Base-by-base conservation (phyloP, 2,888 invertebrate species). In the Lasioglossum figueresi region DNA sequence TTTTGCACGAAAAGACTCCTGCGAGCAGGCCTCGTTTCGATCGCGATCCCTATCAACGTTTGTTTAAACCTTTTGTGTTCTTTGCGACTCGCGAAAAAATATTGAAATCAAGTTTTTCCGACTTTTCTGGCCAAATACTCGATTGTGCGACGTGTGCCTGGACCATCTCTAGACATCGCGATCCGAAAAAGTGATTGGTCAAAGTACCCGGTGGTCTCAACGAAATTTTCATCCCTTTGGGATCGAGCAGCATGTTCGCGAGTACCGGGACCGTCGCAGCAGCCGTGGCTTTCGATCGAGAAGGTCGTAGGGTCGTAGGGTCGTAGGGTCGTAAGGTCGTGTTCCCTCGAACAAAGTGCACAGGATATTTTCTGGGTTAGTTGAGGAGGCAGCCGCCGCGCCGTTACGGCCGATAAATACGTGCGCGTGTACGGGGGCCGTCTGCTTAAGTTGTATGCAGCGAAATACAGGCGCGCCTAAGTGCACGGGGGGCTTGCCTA, bases 351-450 rank as follows among this genome's bases (percentile, higher is more conserved):
- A 23, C 87, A 87, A 72, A 88, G 88, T 83, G 63, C 83, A 72
- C 52, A 74, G 81, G 70, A 80, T 82, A 86, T 88, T 88, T 85
- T 87, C 87, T 76, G 70, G 84, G 84, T 82, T 88, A 82, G 82
- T 78, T 79, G 84, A 79, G 83, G 80, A 85, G 87, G 79, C 70
- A 82, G 73, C 68, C 71, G 79, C 59, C 48, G 48, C 72, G 48
- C 81, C 71, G 82, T 78, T 80, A 73, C 79, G 56, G 31, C 52
- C 86, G 84, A 89, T 89, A 90, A 90, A 86, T 88, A 83, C 75
- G 86, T 73, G 45, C 45, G 31, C 27, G 14, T 37, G 74, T 84
- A 68, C 19, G 34, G 16, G 1, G 23, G 1, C 45, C 3, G 23
- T 23, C 4, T 34, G 37, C 66, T 23, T 1, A 27, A n/a, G 66